Evolutionary conservation across 2,113 vertebrate genomes (phyloP), one percentile per base, ranked within the genome.

Genomic region (Electrona antarctica): DNA sequence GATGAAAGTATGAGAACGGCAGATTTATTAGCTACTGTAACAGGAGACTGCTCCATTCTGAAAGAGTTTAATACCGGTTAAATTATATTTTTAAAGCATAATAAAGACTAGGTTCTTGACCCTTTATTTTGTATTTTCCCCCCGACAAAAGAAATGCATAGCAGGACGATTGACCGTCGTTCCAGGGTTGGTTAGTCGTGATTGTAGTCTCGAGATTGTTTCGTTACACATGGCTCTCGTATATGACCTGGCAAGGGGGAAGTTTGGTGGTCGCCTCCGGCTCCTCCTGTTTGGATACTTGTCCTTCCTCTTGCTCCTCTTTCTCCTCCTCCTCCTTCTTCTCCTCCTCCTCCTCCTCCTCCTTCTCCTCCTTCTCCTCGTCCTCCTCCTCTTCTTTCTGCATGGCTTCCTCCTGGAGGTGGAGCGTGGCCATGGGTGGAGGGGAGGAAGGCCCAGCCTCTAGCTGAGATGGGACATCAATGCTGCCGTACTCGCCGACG

Each of bases 201-300:
- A 21, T 54, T 64, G 33, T 55, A 41, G 33, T 41, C 33, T 41
- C 33, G 33, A 41, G 33, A 41, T 58, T 12, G n/a, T 10, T 48
- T 49, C 87, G 81, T 96, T 93, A 98, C 91, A 99, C 97, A 90
- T 97, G 96, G 95, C 97, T 99, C 95, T 99, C 97, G 6, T 97
- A 97, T 64, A 95, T 87, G 82, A 98, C 87, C 2, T 94, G 94
- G 51, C 91, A 91, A 69, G 89, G 91, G 48, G 81, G 90, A 78
- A 88, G 71, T 4, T 72, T 82, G 45, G 72, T 78, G 50, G 77
- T 69, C 2, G 75, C 77, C 0, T 13, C 11, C 0, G 33, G 10
- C 60, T 66, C 64, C 33, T 54, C 65, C 33, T 4, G 33, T 41
- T 41, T 41, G 33, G 33, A 41, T 1, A 0, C 33, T 41, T 41